Conservation (phyloP, 2,797 vertebrate genomes). For the Bufotes viridis region DNA sequence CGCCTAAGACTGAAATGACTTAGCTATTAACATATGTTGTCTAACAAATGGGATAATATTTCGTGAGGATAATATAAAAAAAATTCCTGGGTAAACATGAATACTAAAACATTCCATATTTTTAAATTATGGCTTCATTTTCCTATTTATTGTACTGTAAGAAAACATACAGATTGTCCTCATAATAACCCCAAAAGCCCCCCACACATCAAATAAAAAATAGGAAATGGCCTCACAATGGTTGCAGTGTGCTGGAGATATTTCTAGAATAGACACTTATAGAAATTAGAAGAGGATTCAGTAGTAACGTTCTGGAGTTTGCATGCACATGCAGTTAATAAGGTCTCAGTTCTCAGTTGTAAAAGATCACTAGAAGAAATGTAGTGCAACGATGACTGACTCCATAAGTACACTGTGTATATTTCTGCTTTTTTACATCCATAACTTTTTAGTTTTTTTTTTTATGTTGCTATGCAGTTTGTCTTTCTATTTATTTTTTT, state of each 20-base stretch:
- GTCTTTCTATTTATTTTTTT: too few relatives aligned
- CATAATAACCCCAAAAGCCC: constrained; percentile 23
- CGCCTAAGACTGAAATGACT: background rate
- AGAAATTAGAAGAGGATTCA: background rate
- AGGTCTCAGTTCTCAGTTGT: background rate
- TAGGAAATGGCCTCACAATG: constrained; percentile 11
- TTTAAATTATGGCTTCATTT: background rate
- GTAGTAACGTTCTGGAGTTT: constrained; percentile 1
- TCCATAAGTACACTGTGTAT: background rate
- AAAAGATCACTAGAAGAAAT: background rate
- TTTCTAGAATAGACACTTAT: background rate
- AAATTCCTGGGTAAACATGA: background rate
- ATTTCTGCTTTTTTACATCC: background rate
- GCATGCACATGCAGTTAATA: constrained; percentile 33
- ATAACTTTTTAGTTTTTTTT: background rate
- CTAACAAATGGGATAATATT: background rate
- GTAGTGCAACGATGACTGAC: too few relatives aligned
- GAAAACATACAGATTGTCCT: constrained; percentile 33
- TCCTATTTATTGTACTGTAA: background rate
- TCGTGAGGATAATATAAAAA: background rate
- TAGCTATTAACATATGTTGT: background rate
- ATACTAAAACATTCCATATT: background rate
- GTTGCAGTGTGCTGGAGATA: constrained; percentile 14
- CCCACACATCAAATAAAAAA: constrained; percentile 10
- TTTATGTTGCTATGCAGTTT: too few relatives aligned